phyloP scores from a whole-genome alignment of 2,113 vertebrate genomes.

The Vombatus ursinus region DNA sequence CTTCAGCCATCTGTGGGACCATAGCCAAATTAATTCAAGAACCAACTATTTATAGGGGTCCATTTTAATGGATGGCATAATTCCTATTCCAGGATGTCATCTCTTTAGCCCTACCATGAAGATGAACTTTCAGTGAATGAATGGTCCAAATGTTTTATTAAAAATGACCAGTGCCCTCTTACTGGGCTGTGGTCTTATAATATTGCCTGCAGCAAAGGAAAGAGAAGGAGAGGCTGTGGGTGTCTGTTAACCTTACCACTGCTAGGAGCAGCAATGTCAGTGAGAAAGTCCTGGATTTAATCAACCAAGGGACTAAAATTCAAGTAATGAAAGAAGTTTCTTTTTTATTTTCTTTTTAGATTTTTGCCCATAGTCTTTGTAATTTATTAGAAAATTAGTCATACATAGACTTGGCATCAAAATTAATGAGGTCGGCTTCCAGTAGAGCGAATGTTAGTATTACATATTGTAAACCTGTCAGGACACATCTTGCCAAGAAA shows the following conservation, averaged over 20 bases:
- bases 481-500: constrained; percentile 1
- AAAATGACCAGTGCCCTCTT: background rate
- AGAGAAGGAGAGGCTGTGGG: background rate
- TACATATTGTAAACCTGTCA: constrained; percentile 10
- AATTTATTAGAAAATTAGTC: background rate
- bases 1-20: background rate
- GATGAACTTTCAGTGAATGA: background rate
- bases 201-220: background rate
- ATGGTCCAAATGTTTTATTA: background rate
- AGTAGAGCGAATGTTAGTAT: background rate
- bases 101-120: background rate
- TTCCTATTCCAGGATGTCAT: background rate
- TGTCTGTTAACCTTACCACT: background rate
- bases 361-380: constrained; percentile 6
- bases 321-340: background rate
- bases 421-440: constrained; percentile 12
- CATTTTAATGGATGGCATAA: background rate
- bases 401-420: background rate
- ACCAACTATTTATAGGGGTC: background rate
- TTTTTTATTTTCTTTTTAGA: constrained; percentile 3
- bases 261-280: background rate
- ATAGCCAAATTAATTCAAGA: background rate
- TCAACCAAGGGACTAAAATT: background rate
- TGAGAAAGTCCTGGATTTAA: constrained; percentile 6
- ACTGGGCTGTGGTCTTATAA: background rate